Percentiles rank a stretch among this genome's conserved stretches.
Evolutionary conservation across 2,797 vertebrate species (phyloP).

Genomic region (Anableps anableps): DNA sequence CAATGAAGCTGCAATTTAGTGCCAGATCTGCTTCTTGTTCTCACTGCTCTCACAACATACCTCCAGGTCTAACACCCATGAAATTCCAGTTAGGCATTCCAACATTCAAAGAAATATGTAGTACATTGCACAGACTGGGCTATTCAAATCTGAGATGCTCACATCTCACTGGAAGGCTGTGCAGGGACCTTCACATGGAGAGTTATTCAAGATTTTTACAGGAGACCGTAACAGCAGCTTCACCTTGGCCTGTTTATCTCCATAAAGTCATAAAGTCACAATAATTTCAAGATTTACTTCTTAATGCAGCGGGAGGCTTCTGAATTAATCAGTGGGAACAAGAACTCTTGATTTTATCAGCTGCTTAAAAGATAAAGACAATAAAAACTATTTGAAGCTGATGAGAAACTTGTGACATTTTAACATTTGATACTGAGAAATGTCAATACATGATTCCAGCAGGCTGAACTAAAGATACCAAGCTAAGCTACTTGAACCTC

Average conservation of each 20-base stretch:
- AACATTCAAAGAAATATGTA: conserved; percentile 23
- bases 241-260: neutral
- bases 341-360: neutral
- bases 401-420: neutral
- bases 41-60: conserved; percentile 19
- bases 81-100: conserved; percentile 21
- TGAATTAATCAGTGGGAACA: neutral
- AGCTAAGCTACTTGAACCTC: neutral
- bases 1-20: conserved; percentile 17
- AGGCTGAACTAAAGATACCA: neutral
- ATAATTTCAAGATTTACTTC: neutral
- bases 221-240: neutral
- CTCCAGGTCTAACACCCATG: conserved; percentile 12
- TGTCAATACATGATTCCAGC: neutral
- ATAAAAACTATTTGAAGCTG: neutral
- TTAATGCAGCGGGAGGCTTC: neutral
- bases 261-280: neutral
- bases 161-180: neutral
- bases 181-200: neutral
- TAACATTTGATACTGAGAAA: neutral
- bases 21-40: conserved; percentile 39
- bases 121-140: conserved; percentile 7
- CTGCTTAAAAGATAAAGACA: neutral
- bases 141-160: neutral
- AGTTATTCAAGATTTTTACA: conserved; percentile 15